Base-by-base conservation (phyloP, 2,888 invertebrate species). In the Euspilapteryx auroguttella region DNA sequence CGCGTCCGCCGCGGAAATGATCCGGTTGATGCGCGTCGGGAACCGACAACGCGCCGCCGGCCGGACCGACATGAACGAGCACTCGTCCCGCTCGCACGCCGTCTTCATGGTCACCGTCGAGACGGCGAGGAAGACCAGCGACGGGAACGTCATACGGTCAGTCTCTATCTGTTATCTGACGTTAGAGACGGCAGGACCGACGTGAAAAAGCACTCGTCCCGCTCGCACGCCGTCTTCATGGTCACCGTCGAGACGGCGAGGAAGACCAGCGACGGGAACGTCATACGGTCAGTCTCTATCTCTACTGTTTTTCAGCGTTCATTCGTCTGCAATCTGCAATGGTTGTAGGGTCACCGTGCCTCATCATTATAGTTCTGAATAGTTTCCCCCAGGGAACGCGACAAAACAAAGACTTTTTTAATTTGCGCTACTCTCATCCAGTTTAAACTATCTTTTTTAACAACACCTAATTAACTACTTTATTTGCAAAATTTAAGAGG, bases 91-190 rank as follows among this genome's bases (percentile, higher is more conserved):
- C 36, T 95, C 95, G 25, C 99, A 99, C 76, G 98, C 99, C 30
- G 97, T 99, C 40, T 98, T 99, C 65, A 89, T 96, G 58, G 93
- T 99, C 43, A 95, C 95, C 28, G 88, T 99, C 25, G 99, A 99
- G 78, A 95, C 96, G 22, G 69, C 71, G 36, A 75, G 76, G 42
- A 49, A 59, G 20, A 42, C 50, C 40, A 71, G 58, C 37, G n/a
- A n/a, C n/a, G n/a, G n/a, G n/a, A n/a, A n/a, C 44, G 41, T 69
- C 34, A 77, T 76, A 38, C 65, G 76, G 76, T 76, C 26, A 50
- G 53, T 17, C n/a, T n/a, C n/a, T n/a, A n/a, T n/a, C n/a, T n/a
- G n/a, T n/a, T n/a, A n/a, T n/a, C n/a, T n/a, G n/a, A n/a, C n/a
- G n/a, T n/a, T n/a, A n/a, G n/a, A n/a, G n/a, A n/a, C 27, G 98